phyloP scores from a whole-genome alignment of 2,888 invertebrate genomes.

The Heliothis peltigera region DNA sequence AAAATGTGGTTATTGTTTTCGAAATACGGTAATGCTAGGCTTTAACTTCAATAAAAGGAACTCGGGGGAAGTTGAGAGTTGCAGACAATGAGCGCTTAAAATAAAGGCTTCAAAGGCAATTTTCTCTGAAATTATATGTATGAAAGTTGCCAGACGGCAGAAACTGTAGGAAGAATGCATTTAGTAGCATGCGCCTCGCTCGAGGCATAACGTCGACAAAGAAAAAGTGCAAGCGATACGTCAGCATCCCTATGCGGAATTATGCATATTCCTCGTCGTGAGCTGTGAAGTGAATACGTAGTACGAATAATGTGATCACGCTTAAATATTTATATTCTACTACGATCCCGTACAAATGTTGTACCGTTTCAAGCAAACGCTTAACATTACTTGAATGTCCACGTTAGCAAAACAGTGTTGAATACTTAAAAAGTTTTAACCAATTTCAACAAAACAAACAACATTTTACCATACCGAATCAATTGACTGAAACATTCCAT shows the following conservation, averaged over 20 bases:
- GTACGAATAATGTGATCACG: constrained; percentile 49
- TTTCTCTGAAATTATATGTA: constrained; percentile 72
- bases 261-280: constrained; percentile 59
- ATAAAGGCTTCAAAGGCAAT: constrained; percentile 69
- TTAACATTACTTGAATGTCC: neutral
- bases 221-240: constrained; percentile 72
- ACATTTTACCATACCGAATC: constrained; percentile 29
- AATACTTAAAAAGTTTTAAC: constrained; percentile 2
- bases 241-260: constrained; percentile 62
- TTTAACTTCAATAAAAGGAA: constrained; percentile 52
- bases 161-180: constrained; percentile 70
- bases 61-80: constrained; percentile 47
- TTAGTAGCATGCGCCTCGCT: constrained; percentile 62
- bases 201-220: constrained; percentile 64
- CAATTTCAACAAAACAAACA: constrained; percentile 30
- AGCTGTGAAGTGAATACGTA: constrained; percentile 51
- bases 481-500: constrained; percentile 34
- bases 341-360: neutral
- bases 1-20: constrained; percentile 48
- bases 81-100: constrained; percentile 65
- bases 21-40: constrained; percentile 43
- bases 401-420: neutral
- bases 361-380: neutral
- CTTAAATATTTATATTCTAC: constrained; percentile 27
- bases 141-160: constrained; percentile 75